Evolutionary conservation across 2,797 vertebrate species (phyloP).

Genomic region (Orientallactaga sibirica): DNA sequence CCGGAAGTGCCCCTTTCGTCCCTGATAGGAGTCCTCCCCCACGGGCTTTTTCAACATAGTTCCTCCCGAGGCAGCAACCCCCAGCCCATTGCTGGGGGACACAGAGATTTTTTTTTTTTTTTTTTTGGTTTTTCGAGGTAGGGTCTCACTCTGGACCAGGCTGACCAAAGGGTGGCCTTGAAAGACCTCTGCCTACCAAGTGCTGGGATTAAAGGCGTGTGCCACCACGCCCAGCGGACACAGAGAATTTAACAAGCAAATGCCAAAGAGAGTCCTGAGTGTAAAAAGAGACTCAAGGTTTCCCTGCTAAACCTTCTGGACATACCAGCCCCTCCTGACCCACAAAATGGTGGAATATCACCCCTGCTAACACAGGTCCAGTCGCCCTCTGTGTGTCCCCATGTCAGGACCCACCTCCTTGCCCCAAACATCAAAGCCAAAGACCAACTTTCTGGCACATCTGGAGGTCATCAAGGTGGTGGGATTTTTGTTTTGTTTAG

Average conservation of each 20-base stretch:
- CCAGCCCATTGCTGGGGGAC: neutral
- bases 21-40: neutral
- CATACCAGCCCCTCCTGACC: neutral
- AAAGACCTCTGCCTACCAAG: too few species aligned
- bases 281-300: neutral
- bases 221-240: too few species aligned
- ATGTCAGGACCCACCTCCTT: neutral
- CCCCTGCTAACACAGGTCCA: neutral
- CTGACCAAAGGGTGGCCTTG: too few species aligned
- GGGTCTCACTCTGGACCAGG: too few species aligned
- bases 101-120: too few species aligned
- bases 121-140: too few species aligned
- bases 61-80: neutral
- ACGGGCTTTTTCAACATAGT: neutral
- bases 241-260: too few species aligned
- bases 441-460: neutral
- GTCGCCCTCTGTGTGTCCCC: neutral
- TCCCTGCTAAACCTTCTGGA: rapidly evolving
- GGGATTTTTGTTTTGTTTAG: neutral
- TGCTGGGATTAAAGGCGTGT: too few species aligned
- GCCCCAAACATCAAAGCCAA: too few species aligned
- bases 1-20: neutral
- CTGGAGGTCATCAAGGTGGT: neutral
- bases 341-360: neutral
- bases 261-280: too few species aligned